A percentile compares a stretch with the other conserved stretches of the same genome.
Evolutionary conservation across 2,888 invertebrate genomes (phyloP).

Genomic region (Andrena camellia): DNA sequence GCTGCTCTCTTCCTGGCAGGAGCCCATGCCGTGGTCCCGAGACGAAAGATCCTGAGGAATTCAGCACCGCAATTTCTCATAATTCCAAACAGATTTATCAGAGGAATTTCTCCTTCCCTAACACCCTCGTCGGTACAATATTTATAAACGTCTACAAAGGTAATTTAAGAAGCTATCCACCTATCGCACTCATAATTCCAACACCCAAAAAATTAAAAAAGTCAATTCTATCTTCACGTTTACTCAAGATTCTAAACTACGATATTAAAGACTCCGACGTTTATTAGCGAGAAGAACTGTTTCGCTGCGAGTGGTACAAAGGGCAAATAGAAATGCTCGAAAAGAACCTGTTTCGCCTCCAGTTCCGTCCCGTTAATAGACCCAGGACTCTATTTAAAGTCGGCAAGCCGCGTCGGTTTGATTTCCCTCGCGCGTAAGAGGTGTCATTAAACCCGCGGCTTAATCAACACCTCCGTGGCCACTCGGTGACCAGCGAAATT

Average conservation of each 20-base stretch:
- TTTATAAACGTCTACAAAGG: no score
- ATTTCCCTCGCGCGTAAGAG: not conserved
- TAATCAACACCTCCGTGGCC: slow-evolving; percentile 41
- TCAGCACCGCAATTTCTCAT: not conserved
- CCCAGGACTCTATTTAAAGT: not conserved
- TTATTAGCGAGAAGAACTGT: no score
- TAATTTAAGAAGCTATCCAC: no score
- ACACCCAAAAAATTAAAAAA: no score
- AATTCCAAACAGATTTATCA: not conserved
- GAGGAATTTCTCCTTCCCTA: not conserved
- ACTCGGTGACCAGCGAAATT: slow-evolving; percentile 27
- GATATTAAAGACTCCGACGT: no score
- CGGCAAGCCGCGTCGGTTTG: slow-evolving; percentile 10
- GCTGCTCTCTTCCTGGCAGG: slow-evolving; percentile 71
- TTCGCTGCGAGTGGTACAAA: no score
- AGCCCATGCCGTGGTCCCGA: slow-evolving; percentile 72
- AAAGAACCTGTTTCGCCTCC: no score
- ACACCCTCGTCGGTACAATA: no score
- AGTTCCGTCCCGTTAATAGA: not conserved
- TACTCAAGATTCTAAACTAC: no score
- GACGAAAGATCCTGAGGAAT: slow-evolving; percentile 67
- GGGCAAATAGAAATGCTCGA: no score
- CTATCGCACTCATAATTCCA: no score
- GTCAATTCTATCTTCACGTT: no score
- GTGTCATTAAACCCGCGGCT: slow-evolving; percentile 39